Evolutionary conservation across 1,140 invertebrate genomes (phyloP).

Genomic region (Megathymus violae): DNA sequence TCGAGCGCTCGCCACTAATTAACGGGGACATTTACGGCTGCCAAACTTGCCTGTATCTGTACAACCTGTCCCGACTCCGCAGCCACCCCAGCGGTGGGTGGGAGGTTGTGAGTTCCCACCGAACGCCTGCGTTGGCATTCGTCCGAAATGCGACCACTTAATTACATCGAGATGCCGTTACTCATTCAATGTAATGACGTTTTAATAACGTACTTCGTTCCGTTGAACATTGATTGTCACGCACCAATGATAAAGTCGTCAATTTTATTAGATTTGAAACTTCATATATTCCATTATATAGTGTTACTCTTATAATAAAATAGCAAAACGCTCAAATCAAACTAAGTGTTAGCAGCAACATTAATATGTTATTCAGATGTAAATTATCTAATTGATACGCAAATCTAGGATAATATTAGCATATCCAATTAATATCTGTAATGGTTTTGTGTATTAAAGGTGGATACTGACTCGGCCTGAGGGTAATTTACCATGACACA

Average conservation of each 20-base stretch:
- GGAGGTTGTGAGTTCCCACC: constrained; percentile 36
- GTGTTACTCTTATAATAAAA: background rate
- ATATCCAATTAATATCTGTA: constrained; percentile 24
- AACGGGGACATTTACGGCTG: constrained; percentile 65
- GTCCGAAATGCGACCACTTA: constrained; percentile 34
- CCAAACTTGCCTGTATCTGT: constrained; percentile 59
- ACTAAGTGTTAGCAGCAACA: constrained; percentile 5
- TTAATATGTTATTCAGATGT: constrained; percentile 5
- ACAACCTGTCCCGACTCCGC: constrained; percentile 37
- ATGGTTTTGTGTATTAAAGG: constrained; percentile 1
- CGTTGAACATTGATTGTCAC: background rate
- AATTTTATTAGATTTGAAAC: background rate
- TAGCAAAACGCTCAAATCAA: constrained; percentile 1
- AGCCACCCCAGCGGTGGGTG: constrained; percentile 35
- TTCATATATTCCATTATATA: background rate
- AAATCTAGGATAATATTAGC: constrained; percentile 21
- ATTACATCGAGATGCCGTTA: constrained; percentile 35
- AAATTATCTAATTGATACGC: constrained; percentile 14
- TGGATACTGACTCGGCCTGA: constrained; percentile 1
- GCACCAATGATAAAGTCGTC: background rate
- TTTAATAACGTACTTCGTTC: constrained; percentile 4
- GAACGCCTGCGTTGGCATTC: constrained; percentile 40
- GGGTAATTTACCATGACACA: constrained; percentile 15
- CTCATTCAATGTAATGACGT: constrained; percentile 4
- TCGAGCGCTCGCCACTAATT: constrained; percentile 64